phyloP scores from a whole-genome alignment of 2,888 invertebrate genomes.

The Erebia epiphron region DNA sequence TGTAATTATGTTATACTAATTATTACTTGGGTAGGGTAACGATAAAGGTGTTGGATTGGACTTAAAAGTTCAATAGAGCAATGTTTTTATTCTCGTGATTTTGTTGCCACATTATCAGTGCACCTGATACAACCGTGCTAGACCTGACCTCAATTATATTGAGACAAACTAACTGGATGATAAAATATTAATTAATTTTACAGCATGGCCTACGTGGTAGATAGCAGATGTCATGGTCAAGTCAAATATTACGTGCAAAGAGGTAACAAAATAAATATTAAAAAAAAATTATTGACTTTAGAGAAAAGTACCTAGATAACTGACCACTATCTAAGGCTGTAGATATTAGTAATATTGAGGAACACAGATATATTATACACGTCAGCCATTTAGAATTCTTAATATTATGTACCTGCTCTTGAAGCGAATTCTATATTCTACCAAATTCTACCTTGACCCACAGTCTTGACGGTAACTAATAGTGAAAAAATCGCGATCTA shows the following conservation, averaged over 20 bases:
- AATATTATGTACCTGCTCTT: too few relatives aligned
- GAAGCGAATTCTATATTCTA: too few relatives aligned
- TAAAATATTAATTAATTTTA: neutral
- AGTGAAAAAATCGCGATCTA: too few relatives aligned
- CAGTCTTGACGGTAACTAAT: too few relatives aligned
- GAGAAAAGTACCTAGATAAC: too few relatives aligned
- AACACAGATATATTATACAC: too few relatives aligned
- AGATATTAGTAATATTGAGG: too few relatives aligned
- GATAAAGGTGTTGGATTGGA: constrained; percentile 3
- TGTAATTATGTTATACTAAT: neutral
- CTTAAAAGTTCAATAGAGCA: constrained; percentile 9
- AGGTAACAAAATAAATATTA: neutral
- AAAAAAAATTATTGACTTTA: too few relatives aligned
- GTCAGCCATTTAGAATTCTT: too few relatives aligned
- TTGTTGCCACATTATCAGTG: neutral
- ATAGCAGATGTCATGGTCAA: neutral
- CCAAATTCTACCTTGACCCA: too few relatives aligned
- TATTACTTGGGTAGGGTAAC: neutral
- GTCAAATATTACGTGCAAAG: neutral
- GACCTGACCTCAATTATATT: constrained; percentile 10
- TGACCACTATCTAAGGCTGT: too few relatives aligned
- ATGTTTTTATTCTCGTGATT: constrained; percentile 6
- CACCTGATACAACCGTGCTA: constrained; percentile 15
- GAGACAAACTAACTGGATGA: constrained; percentile 6
- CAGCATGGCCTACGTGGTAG: neutral